Evolutionary conservation across 1,140 invertebrate genomes (phyloP).

Genomic region (Tyrophagus putrescentiae): DNA sequence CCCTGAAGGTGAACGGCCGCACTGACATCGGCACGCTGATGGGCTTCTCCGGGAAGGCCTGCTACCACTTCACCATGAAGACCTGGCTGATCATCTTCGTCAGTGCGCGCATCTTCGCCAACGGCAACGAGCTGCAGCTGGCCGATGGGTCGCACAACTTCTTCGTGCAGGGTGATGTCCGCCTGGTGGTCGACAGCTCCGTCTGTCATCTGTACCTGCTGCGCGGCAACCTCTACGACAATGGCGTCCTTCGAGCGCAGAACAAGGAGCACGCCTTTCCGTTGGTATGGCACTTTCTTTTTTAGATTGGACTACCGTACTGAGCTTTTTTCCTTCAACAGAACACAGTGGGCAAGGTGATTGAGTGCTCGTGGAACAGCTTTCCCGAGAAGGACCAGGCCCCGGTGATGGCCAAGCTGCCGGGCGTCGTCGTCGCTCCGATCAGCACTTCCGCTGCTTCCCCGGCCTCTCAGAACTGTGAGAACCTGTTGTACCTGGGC

Average conservation of each 20-base stretch:
- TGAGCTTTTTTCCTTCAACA: background rate
- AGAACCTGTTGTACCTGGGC: background rate
- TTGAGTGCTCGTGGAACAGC: background rate
- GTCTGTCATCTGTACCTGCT: background rate
- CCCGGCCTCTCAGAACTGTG: no score
- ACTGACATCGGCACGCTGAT: background rate
- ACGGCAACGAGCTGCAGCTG: background rate
- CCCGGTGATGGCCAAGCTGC: background rate
- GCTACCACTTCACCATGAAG: slow-evolving; percentile 3
- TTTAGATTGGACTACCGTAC: background rate
- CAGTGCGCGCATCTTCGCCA: background rate
- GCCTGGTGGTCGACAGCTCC: background rate
- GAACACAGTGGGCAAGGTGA: background rate
- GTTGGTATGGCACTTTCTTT: background rate
- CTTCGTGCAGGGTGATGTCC: background rate
- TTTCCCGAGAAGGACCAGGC: background rate
- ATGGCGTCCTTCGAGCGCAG: background rate
- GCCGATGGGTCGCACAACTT: background rate
- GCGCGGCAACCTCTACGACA: background rate
- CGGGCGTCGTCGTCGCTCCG: background rate
- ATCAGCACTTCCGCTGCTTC: background rate
- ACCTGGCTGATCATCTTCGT: slow-evolving; percentile 4
- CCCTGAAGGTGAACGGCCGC: background rate
- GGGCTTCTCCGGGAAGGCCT: background rate
- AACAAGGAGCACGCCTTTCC: background rate